Evolutionary conservation across 2,113 vertebrate species (phyloP).

Genomic region (Suricata suricatta): DNA sequence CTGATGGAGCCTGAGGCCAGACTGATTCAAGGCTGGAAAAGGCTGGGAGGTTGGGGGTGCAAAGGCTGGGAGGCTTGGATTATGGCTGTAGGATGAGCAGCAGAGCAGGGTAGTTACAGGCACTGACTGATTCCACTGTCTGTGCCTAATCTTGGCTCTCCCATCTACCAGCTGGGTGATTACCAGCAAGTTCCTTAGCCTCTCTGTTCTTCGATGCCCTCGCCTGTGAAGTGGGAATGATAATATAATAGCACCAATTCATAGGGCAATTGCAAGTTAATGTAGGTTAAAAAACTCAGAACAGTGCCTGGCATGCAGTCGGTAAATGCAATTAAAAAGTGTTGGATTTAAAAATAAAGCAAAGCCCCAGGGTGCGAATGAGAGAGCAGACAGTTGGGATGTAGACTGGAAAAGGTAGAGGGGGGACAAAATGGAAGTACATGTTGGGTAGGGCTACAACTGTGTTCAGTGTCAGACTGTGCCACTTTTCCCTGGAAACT

Average conservation of each 20-base stretch:
- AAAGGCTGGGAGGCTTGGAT: neutral
- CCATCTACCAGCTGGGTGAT: neutral
- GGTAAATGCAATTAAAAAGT: neutral
- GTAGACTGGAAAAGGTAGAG: neutral
- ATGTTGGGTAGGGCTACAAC: neutral
- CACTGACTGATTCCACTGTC: neutral
- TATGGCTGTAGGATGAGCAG: neutral
- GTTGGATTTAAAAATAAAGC: slow-evolving; percentile 17
- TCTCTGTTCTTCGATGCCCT: neutral
- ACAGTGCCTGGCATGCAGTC: neutral
- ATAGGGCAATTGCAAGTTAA: neutral
- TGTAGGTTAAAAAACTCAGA: neutral
- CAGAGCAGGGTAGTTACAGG: neutral
- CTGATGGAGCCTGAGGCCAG: neutral
- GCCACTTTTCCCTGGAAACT: neutral
- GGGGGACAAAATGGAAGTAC: no score
- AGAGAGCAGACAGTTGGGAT: neutral
- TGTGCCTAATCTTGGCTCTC: neutral
- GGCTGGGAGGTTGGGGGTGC: neutral
- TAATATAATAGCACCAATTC: neutral
- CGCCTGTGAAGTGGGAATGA: neutral
- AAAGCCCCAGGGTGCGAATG: no score
- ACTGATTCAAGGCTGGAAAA: neutral
- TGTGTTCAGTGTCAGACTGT: neutral
- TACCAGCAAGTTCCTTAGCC: neutral